Percentiles rank a stretch among this genome's conserved stretches.
Conservation (phyloP, 2,113 vertebrate genomes). For the Australoheros scitulus region DNA sequence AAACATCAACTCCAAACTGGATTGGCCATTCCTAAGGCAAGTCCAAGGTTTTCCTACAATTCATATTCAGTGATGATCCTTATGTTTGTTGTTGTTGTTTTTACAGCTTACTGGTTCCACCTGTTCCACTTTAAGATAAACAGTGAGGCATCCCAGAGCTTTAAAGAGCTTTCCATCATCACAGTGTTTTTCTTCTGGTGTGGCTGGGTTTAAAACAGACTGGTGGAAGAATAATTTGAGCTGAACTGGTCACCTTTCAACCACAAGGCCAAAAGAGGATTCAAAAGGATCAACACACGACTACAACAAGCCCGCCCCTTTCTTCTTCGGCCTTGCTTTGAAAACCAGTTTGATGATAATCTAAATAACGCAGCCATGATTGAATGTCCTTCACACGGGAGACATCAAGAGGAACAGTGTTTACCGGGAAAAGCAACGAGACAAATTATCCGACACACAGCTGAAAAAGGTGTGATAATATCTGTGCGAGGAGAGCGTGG, state of each 20-base stretch:
- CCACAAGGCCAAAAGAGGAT: too few species aligned
- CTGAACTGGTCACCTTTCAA: neutral
- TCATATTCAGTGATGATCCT: neutral
- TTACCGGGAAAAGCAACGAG: slow-evolving; percentile 1
- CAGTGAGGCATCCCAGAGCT: neutral
- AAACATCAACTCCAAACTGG: neutral
- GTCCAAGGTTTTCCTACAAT: neutral
- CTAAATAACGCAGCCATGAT: neutral
- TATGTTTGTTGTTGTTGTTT: neutral
- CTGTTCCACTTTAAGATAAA: neutral
- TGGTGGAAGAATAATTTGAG: neutral
- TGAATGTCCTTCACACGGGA: neutral
- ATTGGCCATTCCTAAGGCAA: neutral
- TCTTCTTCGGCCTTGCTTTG: neutral
- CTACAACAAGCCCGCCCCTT: neutral
- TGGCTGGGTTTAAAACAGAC: neutral
- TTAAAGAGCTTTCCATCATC: neutral
- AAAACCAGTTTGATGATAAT: neutral
- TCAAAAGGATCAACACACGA: too few species aligned
- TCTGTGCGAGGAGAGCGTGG: neutral
- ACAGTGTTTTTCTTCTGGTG: neutral
- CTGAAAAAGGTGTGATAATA: slow-evolving; percentile 17
- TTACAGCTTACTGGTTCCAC: neutral
- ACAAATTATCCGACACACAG: slow-evolving; percentile 1
- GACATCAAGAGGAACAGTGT: slow-evolving; percentile 15